Evolutionary conservation across 2,888 invertebrate genomes (phyloP).

Genomic region (Strigamia transsilvanica): DNA sequence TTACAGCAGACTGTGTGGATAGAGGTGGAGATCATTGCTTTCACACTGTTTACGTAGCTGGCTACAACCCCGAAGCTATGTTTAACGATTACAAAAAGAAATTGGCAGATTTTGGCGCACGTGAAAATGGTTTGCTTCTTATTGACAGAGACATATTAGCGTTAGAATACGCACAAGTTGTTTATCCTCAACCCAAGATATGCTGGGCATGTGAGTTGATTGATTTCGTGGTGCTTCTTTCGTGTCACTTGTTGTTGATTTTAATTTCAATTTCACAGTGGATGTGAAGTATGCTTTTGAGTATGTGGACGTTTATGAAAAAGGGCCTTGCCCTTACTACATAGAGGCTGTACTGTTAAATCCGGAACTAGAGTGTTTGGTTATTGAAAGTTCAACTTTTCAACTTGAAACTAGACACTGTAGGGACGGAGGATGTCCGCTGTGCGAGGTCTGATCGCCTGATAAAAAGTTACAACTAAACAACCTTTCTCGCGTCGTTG

Average conservation of each 20-base stretch:
- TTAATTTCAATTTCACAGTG: background rate
- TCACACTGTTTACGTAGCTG: background rate
- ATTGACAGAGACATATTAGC: background rate
- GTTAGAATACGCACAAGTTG: background rate
- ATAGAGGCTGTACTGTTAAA: background rate
- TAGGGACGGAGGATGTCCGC: background rate
- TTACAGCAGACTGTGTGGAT: background rate
- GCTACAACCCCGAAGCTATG: background rate
- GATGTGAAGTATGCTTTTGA: background rate
- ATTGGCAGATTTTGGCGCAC: background rate
- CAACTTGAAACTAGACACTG: background rate
- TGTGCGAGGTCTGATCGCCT: background rate
- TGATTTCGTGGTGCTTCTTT: background rate
- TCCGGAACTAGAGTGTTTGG: background rate
- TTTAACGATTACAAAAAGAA: background rate
- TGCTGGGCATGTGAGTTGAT: background rate
- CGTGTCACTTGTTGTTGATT: background rate
- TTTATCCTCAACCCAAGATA: background rate
- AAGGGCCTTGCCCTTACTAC: background rate
- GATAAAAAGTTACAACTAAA: background rate
- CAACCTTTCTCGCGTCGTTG: too few species aligned
- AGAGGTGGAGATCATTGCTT: background rate
- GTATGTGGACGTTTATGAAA: background rate
- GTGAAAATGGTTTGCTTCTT: background rate
- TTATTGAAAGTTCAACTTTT: background rate